phyloP scores from a whole-genome alignment of 2,888 invertebrate genomes.

The Merodon equestris region DNA sequence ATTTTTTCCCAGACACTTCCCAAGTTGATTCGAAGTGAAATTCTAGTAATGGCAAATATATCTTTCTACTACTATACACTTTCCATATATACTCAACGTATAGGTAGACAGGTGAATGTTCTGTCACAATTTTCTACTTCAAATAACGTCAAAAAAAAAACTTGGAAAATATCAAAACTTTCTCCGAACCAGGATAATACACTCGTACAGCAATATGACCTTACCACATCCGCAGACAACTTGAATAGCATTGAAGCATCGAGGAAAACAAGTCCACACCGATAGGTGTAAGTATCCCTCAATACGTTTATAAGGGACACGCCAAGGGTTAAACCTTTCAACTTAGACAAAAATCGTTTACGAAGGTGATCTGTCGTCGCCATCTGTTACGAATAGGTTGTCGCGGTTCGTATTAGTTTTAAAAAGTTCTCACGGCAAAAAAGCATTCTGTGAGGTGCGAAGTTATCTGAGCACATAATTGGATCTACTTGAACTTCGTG shows the following conservation, averaged over 20 bases:
- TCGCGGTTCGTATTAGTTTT: conserved; percentile 30
- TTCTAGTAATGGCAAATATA: conserved; percentile 40
- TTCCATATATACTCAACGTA: too few species aligned
- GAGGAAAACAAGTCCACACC: conserved; percentile 47
- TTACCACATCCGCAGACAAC: conserved; percentile 22
- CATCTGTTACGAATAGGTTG: conserved; percentile 42
- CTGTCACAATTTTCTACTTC: conserved; percentile 65
- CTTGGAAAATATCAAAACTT: too few species aligned
- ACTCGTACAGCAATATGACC: too few species aligned
- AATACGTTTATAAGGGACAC: conserved; percentile 24
- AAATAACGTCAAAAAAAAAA: conserved; percentile 56
- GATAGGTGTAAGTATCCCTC: conserved; percentile 35
- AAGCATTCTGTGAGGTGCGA: conserved; percentile 30
- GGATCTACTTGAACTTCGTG: neutral
- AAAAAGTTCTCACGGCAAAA: conserved; percentile 52
- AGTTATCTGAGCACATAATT: conserved; percentile 52
- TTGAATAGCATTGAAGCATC: too few species aligned
- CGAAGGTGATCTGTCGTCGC: conserved; percentile 59
- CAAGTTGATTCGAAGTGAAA: conserved; percentile 27
- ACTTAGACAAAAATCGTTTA: conserved; percentile 56
- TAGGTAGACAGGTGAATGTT: conserved; percentile 55
- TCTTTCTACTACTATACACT: conserved; percentile 31
- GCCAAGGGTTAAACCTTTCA: conserved; percentile 57
- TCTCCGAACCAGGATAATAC: too few species aligned
- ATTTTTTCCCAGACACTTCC: conserved; percentile 10